phyloP scores from a whole-genome alignment of 2,797 vertebrate species.

The Gymnoscopelus microlampas region DNA sequence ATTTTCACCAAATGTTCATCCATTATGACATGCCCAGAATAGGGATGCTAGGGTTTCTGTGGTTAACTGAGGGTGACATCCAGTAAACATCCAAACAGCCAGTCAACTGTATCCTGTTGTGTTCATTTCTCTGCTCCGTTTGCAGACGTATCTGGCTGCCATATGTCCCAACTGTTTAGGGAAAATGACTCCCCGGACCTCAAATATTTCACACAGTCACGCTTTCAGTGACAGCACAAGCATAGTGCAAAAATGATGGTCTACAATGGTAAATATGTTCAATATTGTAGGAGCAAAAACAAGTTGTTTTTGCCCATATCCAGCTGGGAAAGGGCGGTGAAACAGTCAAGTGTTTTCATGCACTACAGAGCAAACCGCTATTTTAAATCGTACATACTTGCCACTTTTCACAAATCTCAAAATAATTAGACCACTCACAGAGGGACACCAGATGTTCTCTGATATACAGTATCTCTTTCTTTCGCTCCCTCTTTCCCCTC shows the following conservation, averaged over 20 bases:
- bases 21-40: too few species aligned
- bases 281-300: not conserved
- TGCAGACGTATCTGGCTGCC: constrained; percentile 48
- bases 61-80: constrained; percentile 21
- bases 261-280: constrained; percentile 3
- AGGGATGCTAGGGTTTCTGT: too few species aligned
- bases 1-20: not conserved
- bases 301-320: not conserved
- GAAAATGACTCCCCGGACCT: constrained; percentile 42
- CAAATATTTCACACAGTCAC: constrained; percentile 35
- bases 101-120: not conserved
- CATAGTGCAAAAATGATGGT: not conserved
- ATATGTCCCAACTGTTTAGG: constrained; percentile 39
- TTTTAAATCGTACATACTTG: constrained; percentile 10
- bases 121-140: constrained; percentile 35
- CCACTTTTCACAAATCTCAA: constrained; percentile 20
- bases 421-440: constrained; percentile 14
- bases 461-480: not conserved
- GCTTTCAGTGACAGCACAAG: constrained; percentile 20
- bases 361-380: constrained; percentile 22
- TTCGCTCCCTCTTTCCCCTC: not conserved
- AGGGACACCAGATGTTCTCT: constrained; percentile 39
- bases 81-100: constrained; percentile 51
- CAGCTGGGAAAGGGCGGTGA: constrained; percentile 18
- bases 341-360: constrained; percentile 1